Evolutionary conservation across 1,140 invertebrate genomes (phyloP).

Genomic region (Temnothorax nylanderi): DNA sequence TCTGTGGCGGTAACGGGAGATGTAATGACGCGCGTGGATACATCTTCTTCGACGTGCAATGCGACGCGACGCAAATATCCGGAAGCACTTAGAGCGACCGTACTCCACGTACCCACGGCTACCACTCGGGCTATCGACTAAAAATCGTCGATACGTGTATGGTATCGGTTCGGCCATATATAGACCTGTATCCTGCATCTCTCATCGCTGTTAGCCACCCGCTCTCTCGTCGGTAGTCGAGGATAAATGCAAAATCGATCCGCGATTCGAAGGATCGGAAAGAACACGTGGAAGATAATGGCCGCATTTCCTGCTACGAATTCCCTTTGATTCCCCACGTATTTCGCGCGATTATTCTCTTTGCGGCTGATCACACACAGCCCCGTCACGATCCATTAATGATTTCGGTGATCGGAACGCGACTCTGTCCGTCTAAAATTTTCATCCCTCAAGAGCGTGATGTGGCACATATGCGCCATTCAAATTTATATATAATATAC

Average conservation of each 20-base stretch:
- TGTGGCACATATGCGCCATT: background rate
- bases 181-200: background rate
- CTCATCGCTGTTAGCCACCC: background rate
- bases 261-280: slow-evolving; percentile 53
- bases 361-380: slow-evolving; percentile 35
- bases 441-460: slow-evolving; percentile 17
- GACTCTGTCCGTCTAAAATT: slow-evolving; percentile 33
- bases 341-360: slow-evolving; percentile 66
- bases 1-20: slow-evolving; percentile 30
- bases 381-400: slow-evolving; percentile 37
- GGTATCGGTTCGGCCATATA: background rate
- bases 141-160: slow-evolving; percentile 33
- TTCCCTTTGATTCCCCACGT: slow-evolving; percentile 67
- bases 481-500: background rate
- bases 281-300: slow-evolving; percentile 58
- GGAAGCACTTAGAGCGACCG: slow-evolving; percentile 46
- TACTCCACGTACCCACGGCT: background rate
- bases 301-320: slow-evolving; percentile 44
- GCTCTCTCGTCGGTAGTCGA: background rate
- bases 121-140: slow-evolving; percentile 14
- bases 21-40: slow-evolving; percentile 32
- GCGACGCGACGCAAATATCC: slow-evolving; percentile 40
- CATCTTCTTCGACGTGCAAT: slow-evolving; percentile 19
- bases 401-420: slow-evolving; percentile 41
- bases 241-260: slow-evolving; percentile 56